Evolutionary conservation across 2,888 invertebrate species (phyloP).

Genomic region (Gryllus longicercus): DNA sequence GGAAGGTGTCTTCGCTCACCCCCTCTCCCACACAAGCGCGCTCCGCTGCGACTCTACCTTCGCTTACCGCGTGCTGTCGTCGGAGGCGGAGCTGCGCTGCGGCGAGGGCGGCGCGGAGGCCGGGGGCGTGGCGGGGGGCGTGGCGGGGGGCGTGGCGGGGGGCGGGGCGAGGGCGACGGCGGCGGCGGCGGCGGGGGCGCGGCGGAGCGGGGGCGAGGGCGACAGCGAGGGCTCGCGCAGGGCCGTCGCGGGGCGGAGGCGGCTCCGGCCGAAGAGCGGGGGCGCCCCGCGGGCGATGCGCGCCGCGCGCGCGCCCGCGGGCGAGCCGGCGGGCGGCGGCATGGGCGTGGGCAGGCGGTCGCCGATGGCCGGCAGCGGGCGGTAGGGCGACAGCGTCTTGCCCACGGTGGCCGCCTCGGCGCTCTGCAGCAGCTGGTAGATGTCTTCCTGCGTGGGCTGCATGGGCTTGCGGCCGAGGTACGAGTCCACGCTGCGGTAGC

Average conservation of each 20-base stretch:
- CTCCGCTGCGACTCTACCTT: too few relatives aligned
- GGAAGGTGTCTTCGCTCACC: too few relatives aligned
- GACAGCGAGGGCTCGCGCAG: background rate
- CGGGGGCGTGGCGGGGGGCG: too few relatives aligned
- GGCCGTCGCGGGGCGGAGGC: background rate
- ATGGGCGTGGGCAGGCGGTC: background rate
- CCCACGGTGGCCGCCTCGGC: background rate
- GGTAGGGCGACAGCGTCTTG: slow-evolving; percentile 5
- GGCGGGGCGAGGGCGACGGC: too few relatives aligned
- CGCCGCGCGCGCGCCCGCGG: background rate
- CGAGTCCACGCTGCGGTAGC: background rate
- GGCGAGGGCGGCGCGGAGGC: too few relatives aligned
- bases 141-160: too few relatives aligned
- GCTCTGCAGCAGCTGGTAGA: background rate
- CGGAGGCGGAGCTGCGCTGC: too few relatives aligned
- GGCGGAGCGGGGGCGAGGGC: background rate
- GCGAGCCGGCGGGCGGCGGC: background rate
- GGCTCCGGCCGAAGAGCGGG: background rate
- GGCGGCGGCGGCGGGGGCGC: too few relatives aligned
- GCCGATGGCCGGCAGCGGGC: background rate
- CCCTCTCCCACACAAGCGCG: too few relatives aligned
- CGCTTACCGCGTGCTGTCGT: too few relatives aligned
- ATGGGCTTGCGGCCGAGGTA: background rate
- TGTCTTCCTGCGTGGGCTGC: background rate
- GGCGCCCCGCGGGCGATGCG: background rate